These are phyloP conservation scores for Turritopsis dohrnii DNA, from an alignment of 30 jellyfish, hydroid and myxozoan genomes.

Conservation along the genomic window DNA sequence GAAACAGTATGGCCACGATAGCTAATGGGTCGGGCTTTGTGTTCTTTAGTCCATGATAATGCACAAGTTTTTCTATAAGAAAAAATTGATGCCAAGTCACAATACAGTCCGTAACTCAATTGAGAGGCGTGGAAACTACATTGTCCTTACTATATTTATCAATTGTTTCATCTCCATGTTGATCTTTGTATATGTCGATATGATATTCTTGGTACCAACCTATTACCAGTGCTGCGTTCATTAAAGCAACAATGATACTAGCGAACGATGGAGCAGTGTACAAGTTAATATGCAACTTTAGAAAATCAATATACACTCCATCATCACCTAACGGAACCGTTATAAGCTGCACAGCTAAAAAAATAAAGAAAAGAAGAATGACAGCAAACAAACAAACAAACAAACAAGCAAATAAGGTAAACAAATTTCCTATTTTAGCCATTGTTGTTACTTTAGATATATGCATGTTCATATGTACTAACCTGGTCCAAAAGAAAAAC, in stretches of 20 bases:
- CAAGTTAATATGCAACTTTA: conserved; percentile 38
- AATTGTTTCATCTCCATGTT: conserved; percentile 19
- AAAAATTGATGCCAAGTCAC: too few species aligned
- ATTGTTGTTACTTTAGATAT: background rate
- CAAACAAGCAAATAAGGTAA: background rate
- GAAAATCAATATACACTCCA: conserved; percentile 41
- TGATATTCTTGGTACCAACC: conserved; percentile 45
- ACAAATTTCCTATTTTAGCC: background rate
- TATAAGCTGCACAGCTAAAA: conserved; percentile 64
- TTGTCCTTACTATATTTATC: conserved; percentile 28
- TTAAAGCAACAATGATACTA: conserved; percentile 44
- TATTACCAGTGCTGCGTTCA: conserved; percentile 28
- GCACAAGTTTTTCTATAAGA: conserved; percentile 7
- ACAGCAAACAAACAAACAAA: too few species aligned
- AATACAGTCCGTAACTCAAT: too few species aligned
- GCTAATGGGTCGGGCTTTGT: conserved; percentile 13
- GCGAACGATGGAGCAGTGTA: conserved; percentile 66
- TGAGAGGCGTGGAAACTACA: too few species aligned
- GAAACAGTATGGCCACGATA: conserved; percentile 18
- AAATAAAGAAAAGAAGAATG: background rate
- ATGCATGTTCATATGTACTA: background rate
- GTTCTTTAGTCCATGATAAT: background rate
- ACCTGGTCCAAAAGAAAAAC: conserved; percentile 88
- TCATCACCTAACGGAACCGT: conserved; percentile 60
- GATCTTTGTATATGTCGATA: conserved; percentile 47